These are phyloP conservation scores for Urosaurus nigricauda DNA, from an alignment of 2,797 vertebrate genomes.

Conservation along the genomic window DNA sequence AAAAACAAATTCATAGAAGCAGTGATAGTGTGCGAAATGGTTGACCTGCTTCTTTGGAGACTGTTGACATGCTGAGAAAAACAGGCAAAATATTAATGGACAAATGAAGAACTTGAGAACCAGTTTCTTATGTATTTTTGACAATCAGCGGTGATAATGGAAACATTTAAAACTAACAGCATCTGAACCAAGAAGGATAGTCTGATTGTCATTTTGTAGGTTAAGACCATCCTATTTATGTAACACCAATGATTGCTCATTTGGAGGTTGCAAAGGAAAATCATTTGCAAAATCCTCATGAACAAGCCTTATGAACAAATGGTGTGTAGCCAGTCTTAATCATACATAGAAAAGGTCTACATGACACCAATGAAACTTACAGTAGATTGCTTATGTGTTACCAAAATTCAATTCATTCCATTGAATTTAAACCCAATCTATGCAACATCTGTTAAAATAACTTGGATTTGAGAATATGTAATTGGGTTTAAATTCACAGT, in stretches of 20 bases:
- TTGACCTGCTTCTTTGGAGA: neutral
- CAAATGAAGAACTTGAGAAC: neutral
- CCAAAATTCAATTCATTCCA: too few relatives aligned
- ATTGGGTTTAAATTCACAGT: neutral
- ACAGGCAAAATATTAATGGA: constrained; percentile 8
- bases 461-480: neutral
- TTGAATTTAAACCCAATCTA: neutral
- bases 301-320: neutral
- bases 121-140: neutral
- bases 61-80: neutral
- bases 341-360: neutral
- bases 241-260: neutral
- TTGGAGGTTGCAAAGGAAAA: neutral
- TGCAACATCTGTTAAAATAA: neutral
- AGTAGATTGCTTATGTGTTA: too few relatives aligned
- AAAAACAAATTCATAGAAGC: neutral
- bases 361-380: too few relatives aligned
- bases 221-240: neutral
- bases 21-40: neutral
- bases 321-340: neutral
- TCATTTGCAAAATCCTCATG: neutral
- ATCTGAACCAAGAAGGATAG: neutral
- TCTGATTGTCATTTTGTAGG: neutral
- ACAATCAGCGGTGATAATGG: neutral
- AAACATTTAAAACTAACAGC: neutral